phyloP scores from a whole-genome alignment of 2,888 invertebrate species.

The Syrphus vitripennis region DNA sequence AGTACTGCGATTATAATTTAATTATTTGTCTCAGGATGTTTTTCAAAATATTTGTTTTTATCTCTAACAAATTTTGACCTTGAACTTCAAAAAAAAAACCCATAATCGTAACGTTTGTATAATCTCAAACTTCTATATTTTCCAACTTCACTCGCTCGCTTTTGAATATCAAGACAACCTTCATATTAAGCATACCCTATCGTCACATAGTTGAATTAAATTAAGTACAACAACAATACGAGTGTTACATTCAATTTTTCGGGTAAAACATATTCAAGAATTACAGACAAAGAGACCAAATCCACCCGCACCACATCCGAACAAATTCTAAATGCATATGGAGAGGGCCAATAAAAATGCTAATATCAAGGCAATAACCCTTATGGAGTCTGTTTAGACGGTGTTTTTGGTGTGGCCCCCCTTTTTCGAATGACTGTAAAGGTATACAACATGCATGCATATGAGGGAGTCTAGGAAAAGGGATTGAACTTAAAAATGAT shows the following conservation, averaged over 20 bases:
- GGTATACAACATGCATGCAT: too few species aligned
- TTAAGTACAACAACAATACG: slow-evolving; percentile 54
- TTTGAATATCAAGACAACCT: neutral
- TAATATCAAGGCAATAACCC: slow-evolving; percentile 69
- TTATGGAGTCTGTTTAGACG: slow-evolving; percentile 64
- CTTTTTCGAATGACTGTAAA: neutral
- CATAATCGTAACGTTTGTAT: neutral
- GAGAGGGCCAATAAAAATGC: slow-evolving; percentile 62
- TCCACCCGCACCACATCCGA: slow-evolving; percentile 5
- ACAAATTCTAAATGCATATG: slow-evolving; percentile 23
- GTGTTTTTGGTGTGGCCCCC: neutral
- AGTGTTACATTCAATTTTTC: slow-evolving; percentile 34
- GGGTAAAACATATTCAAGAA: slow-evolving; percentile 40
- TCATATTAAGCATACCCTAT: slow-evolving; percentile 20
- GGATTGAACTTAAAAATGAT: slow-evolving; percentile 66
- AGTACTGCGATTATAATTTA: neutral
- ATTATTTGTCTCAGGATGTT: neutral
- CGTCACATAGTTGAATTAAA: slow-evolving; percentile 67
- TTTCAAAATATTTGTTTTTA: neutral
- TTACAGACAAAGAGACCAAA: slow-evolving; percentile 31
- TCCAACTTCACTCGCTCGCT: neutral
- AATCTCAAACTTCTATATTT: neutral
- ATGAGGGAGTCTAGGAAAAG: neutral
- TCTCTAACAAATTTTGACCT: neutral
- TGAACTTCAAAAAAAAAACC: neutral